Evolutionary conservation across 2,797 vertebrate species (phyloP).

Genomic region (Spheniscus humboldti): DNA sequence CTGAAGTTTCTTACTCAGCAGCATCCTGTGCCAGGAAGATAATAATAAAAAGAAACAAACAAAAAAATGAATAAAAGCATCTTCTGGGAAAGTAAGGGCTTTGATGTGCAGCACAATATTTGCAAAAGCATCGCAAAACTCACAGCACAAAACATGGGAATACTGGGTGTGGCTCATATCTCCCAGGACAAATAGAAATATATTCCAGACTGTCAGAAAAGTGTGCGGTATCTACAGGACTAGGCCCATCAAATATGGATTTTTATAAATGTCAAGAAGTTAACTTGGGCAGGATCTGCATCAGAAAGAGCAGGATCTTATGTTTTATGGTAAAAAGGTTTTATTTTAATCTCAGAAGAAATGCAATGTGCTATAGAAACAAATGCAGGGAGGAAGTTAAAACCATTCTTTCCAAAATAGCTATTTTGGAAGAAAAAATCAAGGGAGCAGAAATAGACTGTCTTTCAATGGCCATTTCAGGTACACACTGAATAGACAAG

Average conservation of each 20-base stretch:
- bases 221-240: background rate
- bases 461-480: background rate
- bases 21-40: background rate
- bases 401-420: background rate
- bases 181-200: background rate
- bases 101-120: background rate
- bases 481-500: background rate
- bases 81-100: background rate
- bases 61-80: background rate
- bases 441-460: background rate
- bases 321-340: background rate
- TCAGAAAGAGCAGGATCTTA: background rate
- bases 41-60: background rate
- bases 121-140: background rate
- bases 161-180: background rate
- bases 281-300: background rate
- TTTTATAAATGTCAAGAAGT: background rate
- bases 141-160: background rate
- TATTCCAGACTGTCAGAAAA: background rate
- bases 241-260: background rate
- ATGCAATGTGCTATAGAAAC: background rate
- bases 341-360: background rate
- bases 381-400: background rate
- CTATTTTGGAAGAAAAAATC: background rate
- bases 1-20: background rate